These are phyloP conservation scores for Okamejei kenojei DNA, from an alignment of 2,797 vertebrate genomes.

Conservation along the genomic window DNA sequence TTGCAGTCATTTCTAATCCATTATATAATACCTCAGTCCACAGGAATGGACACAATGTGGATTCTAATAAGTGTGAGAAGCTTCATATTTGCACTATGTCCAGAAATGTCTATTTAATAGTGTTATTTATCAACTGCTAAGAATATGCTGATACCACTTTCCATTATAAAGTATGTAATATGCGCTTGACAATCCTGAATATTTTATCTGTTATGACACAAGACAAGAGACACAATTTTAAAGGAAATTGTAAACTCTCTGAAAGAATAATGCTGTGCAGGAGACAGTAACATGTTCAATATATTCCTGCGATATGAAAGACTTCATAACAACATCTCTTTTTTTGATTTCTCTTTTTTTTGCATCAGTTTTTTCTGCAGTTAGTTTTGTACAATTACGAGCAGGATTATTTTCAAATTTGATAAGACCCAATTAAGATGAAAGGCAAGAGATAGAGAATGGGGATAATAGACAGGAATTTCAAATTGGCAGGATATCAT, in stretches of 20 bases:
- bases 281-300: background rate
- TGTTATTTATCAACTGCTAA: background rate
- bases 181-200: background rate
- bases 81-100: background rate
- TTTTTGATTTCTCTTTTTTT: background rate
- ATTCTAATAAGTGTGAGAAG: background rate
- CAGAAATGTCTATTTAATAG: background rate
- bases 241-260: background rate
- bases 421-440: background rate
- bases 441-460: no score
- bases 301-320: background rate
- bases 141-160: background rate
- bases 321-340: background rate
- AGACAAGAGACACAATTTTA: background rate
- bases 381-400: background rate
- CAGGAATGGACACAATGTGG: background rate
- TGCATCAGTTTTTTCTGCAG: background rate
- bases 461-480: no score
- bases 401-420: background rate
- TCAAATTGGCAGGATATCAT: no score
- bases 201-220: background rate
- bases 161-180: background rate
- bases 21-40: background rate
- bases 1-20: constrained; percentile 2
- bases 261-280: background rate